phyloP scores from a whole-genome alignment of 2,113 vertebrate genomes.

The Piliocolobus tephrosceles region DNA sequence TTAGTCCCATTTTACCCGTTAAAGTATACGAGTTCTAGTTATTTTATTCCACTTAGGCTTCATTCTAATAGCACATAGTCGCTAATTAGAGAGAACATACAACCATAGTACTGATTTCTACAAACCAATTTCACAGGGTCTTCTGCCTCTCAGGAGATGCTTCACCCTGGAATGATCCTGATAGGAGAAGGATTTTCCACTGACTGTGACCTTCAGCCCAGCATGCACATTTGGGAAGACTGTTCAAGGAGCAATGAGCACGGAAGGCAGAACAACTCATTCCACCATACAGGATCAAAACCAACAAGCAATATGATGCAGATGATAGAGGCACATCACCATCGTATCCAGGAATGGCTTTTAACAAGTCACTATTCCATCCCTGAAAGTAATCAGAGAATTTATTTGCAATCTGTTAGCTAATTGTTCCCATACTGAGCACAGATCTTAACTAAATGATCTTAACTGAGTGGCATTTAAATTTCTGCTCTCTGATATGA shows the following conservation, averaged over 20 bases:
- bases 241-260: neutral
- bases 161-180: neutral
- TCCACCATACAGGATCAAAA: neutral
- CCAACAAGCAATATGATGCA: neutral
- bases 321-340: neutral
- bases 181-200: neutral
- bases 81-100: neutral
- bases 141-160: neutral
- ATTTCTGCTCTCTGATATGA: constrained; percentile 55
- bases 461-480: constrained; percentile 2
- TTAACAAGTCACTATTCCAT: neutral
- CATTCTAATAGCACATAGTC: neutral
- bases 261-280: neutral
- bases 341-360: neutral
- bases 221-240: neutral
- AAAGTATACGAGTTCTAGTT: neutral
- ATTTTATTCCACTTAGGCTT: neutral
- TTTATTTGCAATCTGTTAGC: constrained; percentile 54
- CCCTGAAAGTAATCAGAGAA: constrained; percentile 47
- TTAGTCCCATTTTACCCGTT: neutral
- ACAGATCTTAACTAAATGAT: constrained; percentile 36
- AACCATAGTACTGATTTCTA: neutral
- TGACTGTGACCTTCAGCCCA: neutral
- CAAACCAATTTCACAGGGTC: neutral
- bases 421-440: constrained; percentile 67